These are phyloP conservation scores for Phaetusa simplex DNA, from an alignment of 2,113 vertebrate genomes.

Conservation along the genomic window DNA sequence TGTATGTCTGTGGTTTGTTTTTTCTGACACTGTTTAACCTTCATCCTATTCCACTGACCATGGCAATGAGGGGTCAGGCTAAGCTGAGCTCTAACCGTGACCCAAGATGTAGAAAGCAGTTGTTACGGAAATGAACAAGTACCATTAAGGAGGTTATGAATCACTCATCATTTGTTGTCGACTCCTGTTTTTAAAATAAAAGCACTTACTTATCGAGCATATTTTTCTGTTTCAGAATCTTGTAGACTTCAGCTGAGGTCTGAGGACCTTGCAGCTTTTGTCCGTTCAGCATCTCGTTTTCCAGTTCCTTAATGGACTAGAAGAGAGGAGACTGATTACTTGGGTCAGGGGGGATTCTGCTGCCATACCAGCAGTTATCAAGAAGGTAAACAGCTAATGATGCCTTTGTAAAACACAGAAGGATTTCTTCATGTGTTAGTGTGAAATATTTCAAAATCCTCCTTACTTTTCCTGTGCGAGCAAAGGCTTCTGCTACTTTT, in stretches of 20 bases:
- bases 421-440: neutral
- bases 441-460: neutral
- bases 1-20: neutral
- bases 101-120: neutral
- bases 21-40: neutral
- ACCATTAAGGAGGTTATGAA: neutral
- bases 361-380: neutral
- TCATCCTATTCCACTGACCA: neutral
- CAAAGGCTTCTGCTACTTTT: constrained; percentile 86
- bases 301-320: constrained; percentile 84
- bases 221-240: constrained; percentile 70
- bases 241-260: constrained; percentile 73
- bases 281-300: constrained; percentile 87
- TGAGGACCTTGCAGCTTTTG: constrained; percentile 92
- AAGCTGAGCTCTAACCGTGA: neutral
- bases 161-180: neutral
- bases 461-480: constrained; percentile 79
- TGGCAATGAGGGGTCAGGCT: neutral
- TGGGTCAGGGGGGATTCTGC: neutral
- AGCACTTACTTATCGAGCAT: constrained; percentile 69
- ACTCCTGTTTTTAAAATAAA: neutral
- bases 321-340: constrained; percentile 14
- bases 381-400: neutral
- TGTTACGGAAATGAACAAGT: neutral
- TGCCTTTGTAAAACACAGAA: neutral